Evolutionary conservation across 2,888 invertebrate species (phyloP).

Genomic region (Diarsia rubi): DNA sequence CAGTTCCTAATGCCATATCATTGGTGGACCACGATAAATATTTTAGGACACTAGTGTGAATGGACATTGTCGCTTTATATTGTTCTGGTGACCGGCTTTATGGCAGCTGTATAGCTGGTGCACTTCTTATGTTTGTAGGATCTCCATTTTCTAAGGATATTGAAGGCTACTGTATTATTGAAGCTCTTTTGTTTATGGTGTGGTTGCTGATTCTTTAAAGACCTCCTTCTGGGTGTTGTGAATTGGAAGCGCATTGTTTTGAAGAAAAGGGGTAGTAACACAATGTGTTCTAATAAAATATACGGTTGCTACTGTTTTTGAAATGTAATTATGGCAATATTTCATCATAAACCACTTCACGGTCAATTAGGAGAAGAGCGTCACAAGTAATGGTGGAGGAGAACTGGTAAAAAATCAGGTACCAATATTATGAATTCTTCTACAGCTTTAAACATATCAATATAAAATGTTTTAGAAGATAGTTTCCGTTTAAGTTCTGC

Average conservation of each 20-base stretch:
- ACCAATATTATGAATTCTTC: neutral
- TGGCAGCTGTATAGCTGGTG: conserved; percentile 77
- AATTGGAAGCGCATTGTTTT: conserved; percentile 16
- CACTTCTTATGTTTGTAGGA: conserved; percentile 75
- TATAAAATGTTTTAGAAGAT: neutral
- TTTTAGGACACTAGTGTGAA: conserved; percentile 88
- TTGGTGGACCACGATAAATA: conserved; percentile 76
- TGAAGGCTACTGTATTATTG: conserved; percentile 31
- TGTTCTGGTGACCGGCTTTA: conserved; percentile 81
- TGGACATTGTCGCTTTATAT: conserved; percentile 82
- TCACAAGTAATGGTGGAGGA: neutral
- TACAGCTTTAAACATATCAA: neutral
- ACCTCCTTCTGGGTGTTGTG: conserved; percentile 1
- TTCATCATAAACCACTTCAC: neutral
- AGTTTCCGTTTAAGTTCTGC: neutral
- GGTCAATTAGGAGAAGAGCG: neutral
- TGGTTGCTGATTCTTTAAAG: neutral
- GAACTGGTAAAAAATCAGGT: neutral
- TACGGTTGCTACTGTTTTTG: conserved; percentile 19
- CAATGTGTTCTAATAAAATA: conserved; percentile 24
- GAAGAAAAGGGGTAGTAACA: conserved; percentile 1
- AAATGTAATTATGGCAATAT: conserved; percentile 23
- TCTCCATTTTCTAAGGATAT: conserved; percentile 55
- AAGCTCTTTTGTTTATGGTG: conserved; percentile 7
- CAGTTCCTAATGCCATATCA: conserved; percentile 65